Base-by-base conservation (phyloP, 2,797 vertebrate genomes). In the Taeniopygia guttata region DNA sequence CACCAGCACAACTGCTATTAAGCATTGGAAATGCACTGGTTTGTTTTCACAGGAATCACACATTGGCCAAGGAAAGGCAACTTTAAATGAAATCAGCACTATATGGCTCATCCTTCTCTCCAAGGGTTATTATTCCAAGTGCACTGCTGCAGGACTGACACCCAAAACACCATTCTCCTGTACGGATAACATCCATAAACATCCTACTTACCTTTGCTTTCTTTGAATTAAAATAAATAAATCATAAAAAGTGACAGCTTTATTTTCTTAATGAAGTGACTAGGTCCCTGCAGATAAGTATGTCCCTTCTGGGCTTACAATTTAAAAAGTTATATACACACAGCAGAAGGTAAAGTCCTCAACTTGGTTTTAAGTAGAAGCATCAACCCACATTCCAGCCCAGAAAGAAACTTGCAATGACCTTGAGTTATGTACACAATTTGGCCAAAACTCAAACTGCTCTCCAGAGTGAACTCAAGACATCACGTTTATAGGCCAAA, bases 211-310 rank as follows among this genome's bases (percentile, higher is more conserved):
- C 40, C 25, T 85, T 55, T 7, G 1, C 5, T 59, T 67, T 29
- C 26, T 25, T 34, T 43, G 2, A 51, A 68, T 42, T 43, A 1
- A 10, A 3, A 3, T 9, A 42, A 43, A 36, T 22, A 62, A 52
- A 14, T 3, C 16, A 43, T 23, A 69, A 7, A 36, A 83, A 70
- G 32, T 3, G 11, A 78, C 32, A 92, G 42, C 7, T 73, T 89
- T 67, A 59, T 90, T 92, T 93, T 85, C 78, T 29, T 94, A 87
- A 87, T 21, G 25, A 92, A 91, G 7, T 66, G 54, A 89, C 15
- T 56, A 66, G 34, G 59, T 42, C 32, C 48, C 69, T 64, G 22
- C 62, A 88, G 66, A 25, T 38, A 67, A 81, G 16, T 13, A 14
- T 67, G 11, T 38, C 18, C 20, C 20, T 80, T 87, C 32, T 13